Evolutionary conservation across 92 coral and sea anemone genomes (phyloP), one percentile per base, ranked within the genome.

Genomic region (Palythoa grandis): DNA sequence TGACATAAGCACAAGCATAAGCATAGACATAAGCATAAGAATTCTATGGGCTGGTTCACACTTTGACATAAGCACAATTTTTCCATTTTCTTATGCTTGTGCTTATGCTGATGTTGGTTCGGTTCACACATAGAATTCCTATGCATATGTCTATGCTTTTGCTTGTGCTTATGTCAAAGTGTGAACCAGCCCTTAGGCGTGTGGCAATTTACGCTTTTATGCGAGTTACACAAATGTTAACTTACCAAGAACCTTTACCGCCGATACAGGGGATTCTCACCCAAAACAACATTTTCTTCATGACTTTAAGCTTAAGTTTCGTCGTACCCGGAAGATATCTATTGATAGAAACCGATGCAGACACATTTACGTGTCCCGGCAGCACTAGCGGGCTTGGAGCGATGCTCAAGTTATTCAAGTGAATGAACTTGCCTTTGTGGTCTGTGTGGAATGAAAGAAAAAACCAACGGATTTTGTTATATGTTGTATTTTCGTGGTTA

Each of bases 281-380:
- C 91, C 91, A 89, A 72, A 80, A 77, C 47, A 80, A 23, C 19
- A 86, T 15, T 83, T 89, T 89, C 86, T 76, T 89, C 86, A 84
- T 82, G 56, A 89, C 35, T 54, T 89, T 80, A 40, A 89, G 89
- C 61, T 61, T 77, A 48, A 89, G 79, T 76, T 76, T 85, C n/a
- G 91, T 89, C 7, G 78, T 50, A 65, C 89, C 70, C 15, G 86
- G 79, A 1, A 89, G 91, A 68, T 76, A 82, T 76, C 89, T 38
- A 74, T 85, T 86, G 43, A 89, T 80, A 38, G 88, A 73, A 52
- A 89, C 20, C 23, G 89, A 76, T 61, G 88, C 79, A 3, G 91
- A 89, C 22, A 83, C 80, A 72, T 76, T 85, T 4, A 89, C 88
- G 14, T 53, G 11, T 17, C 91, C 91, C 15, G 91, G 91, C 77